phyloP scores from a whole-genome alignment of 2,797 vertebrate species.

The Sphenodon punctatus region DNA sequence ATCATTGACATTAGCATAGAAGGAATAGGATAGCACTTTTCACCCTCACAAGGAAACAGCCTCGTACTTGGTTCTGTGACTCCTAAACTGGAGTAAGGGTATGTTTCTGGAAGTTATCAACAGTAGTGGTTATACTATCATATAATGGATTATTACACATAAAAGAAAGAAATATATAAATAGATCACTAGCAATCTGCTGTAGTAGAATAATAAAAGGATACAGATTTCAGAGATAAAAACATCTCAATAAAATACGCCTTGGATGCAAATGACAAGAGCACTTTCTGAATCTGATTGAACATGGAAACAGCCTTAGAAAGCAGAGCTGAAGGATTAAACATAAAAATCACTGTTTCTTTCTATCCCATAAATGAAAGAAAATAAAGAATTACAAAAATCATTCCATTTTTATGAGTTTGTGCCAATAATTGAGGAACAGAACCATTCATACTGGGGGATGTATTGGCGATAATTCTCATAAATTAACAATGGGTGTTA shows the following conservation, averaged over 20 bases:
- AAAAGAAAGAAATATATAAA: conserved; percentile 6
- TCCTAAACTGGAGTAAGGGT: neutral
- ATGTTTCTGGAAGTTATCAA: neutral
- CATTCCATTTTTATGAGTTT: conserved; percentile 54
- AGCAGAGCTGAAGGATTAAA: conserved; percentile 50
- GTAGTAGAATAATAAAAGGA: conserved; percentile 49
- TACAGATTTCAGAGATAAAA: conserved; percentile 68
- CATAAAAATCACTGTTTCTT: conserved; percentile 54
- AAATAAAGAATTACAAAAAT: conserved; percentile 56
- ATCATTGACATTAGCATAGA: neutral
- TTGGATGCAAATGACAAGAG: conserved; percentile 58
- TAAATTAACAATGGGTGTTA: no score
- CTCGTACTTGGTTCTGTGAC: neutral
- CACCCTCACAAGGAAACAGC: neutral
- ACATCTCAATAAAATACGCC: conserved; percentile 66
- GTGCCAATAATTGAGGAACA: conserved; percentile 22
- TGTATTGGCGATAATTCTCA: conserved; percentile 46
- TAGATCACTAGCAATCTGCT: conserved; percentile 26
- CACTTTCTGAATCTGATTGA: conserved; percentile 56
- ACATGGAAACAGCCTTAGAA: conserved; percentile 48
- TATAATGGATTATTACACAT: neutral
- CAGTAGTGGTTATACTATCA: neutral
- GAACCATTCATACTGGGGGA: neutral
- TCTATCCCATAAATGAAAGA: conserved; percentile 17
- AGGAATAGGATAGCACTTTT: neutral